Percentiles rank a stretch among this genome's conserved stretches.
Evolutionary conservation across 1,140 invertebrate species (phyloP).

Genomic region (Melitaea cinxia): DNA sequence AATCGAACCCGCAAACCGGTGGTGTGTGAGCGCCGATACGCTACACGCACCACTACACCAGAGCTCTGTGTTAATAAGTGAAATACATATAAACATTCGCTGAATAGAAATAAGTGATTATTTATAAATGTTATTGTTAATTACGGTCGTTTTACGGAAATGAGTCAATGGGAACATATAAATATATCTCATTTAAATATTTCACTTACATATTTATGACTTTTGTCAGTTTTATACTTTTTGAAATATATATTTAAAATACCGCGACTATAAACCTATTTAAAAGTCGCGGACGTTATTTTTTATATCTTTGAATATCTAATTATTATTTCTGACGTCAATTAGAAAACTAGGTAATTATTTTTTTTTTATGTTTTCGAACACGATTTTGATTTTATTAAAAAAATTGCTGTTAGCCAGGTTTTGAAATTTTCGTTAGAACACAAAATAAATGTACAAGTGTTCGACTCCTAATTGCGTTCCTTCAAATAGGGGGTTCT

Average conservation of each 20-base stretch:
- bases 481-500: too few species aligned
- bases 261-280: neutral
- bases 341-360: neutral
- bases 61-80: neutral
- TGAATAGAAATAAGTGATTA: conserved; percentile 6
- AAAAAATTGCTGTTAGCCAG: too few species aligned
- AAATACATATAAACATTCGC: neutral
- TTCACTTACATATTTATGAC: conserved; percentile 6
- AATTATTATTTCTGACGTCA: neutral
- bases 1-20: too few species aligned
- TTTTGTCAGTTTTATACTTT: neutral
- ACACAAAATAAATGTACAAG: neutral
- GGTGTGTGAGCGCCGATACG: too few species aligned
- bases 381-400: too few species aligned
- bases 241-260: neutral
- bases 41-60: too few species aligned
- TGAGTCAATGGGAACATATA: neutral
- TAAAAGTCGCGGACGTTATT: neutral
- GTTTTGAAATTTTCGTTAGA: neutral
- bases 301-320: neutral
- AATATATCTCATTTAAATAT: conserved; percentile 14
- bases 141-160: conserved; percentile 11
- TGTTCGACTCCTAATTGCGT: too few species aligned
- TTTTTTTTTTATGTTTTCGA: neutral
- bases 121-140: conserved; percentile 13